Evolutionary conservation across 2,888 invertebrate genomes (phyloP).

Genomic region (Euproctis similis): DNA sequence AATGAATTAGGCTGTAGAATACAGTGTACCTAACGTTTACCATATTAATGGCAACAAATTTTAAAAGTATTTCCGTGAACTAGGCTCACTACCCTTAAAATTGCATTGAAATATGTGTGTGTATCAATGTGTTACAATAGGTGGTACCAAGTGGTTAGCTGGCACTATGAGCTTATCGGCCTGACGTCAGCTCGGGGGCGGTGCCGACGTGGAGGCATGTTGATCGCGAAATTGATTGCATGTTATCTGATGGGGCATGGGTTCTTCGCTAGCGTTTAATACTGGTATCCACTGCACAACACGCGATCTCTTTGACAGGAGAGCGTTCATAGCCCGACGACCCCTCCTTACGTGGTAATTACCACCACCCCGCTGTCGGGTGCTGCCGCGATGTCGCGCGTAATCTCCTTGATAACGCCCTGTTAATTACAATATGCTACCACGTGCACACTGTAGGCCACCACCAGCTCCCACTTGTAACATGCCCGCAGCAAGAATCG

Average conservation of each 20-base stretch:
- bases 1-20: too few relatives aligned
- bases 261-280: slow-evolving; percentile 73
- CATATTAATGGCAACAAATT: too few relatives aligned
- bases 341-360: slow-evolving; percentile 62
- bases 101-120: slow-evolving; percentile 27
- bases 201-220: slow-evolving; percentile 70
- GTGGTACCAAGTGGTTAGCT: slow-evolving; percentile 62
- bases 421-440: slow-evolving; percentile 21
- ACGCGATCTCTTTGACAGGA: slow-evolving; percentile 73
- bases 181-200: slow-evolving; percentile 69
- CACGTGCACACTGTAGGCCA: slow-evolving; percentile 7
- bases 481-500: too few relatives aligned
- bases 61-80: too few relatives aligned
- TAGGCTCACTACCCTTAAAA: too few relatives aligned
- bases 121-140: slow-evolving; percentile 36
- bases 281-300: slow-evolving; percentile 61
- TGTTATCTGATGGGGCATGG: slow-evolving; percentile 73
- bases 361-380: slow-evolving; percentile 57
- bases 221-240: slow-evolving; percentile 76
- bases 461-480: too few relatives aligned
- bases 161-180: slow-evolving; percentile 65
- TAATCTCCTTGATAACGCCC: slow-evolving; percentile 21
- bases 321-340: slow-evolving; percentile 57
- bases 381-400: slow-evolving; percentile 67
- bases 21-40: too few relatives aligned